Evolutionary conservation across 53 echinoderm and acorn worm genomes (phyloP), one percentile per base, ranked within the genome.

Genomic region (Crossaster papposus): DNA sequence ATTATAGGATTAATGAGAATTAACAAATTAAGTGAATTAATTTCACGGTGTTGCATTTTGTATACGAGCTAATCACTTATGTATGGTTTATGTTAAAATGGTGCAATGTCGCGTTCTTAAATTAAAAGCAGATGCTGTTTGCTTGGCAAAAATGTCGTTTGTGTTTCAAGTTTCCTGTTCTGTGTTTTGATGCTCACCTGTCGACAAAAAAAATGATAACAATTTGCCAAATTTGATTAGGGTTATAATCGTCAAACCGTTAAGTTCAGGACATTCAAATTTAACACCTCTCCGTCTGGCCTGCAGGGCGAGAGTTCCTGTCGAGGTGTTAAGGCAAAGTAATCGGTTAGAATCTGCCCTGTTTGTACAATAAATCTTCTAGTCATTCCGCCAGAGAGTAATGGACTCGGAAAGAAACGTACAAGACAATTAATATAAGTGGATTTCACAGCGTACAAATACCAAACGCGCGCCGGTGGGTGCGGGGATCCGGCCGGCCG

Each of bases 351-450:
- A 84, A 44, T 84, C 71, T 30, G 71, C 30, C 84, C 72, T 71
- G 72, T 52, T 84, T 84, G 84, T 71, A 51, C 70, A 24, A 84
- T 84, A 84, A 84, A 84, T 84, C 84, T 72, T 30, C 31, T 18
- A 24, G 30, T 8, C 51, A 72, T 29, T 51, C 29, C 23, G 52
- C 30, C 28, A 26, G 51, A 11, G 31, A 44, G 72, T 84, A 84
- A 84, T 84, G 72, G 29, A 15, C 53, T 51, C 84, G 84, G 84
- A 84, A 72, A 72, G 84, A 33, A 30, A 84, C 54, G 84, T 84
- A 72, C 84, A 71, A 71, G 52, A 72, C 84, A 84, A 84, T 84
- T 84, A n/a, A n/a, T n/a, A n/a, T n/a, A 84, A 31, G 72, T 36
- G 33, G 20, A 26, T 30, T 30, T 84, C 84, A 29, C 54, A 28